These are phyloP conservation scores for Dorcus hopei DNA, from an alignment of 2,888 invertebrate genomes.

Conservation along the genomic window DNA sequence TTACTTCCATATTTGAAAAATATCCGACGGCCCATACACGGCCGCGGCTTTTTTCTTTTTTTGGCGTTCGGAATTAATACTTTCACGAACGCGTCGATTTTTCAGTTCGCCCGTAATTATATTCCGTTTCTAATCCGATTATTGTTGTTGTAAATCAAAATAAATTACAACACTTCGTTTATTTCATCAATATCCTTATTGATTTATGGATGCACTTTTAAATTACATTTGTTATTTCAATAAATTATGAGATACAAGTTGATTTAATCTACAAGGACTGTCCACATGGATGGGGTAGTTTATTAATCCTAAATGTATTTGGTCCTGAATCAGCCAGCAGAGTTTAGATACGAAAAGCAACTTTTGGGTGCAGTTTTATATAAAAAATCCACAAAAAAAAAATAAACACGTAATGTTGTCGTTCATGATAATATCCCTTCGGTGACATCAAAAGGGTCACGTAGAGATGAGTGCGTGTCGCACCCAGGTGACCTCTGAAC, in stretches of 20 bases:
- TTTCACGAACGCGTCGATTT: background rate
- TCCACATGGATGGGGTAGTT: too few relatives aligned
- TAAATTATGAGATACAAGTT: too few relatives aligned
- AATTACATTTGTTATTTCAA: too few relatives aligned
- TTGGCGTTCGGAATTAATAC: background rate
- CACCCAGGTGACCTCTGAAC: slow-evolving; percentile 41
- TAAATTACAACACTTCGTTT: slow-evolving; percentile 3
- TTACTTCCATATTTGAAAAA: slow-evolving; percentile 1
- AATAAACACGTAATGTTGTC: background rate
- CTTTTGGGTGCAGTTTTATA: too few relatives aligned
- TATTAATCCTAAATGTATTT: too few relatives aligned
- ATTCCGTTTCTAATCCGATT: slow-evolving; percentile 10
- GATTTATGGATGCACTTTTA: too few relatives aligned
- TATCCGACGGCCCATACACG: background rate
- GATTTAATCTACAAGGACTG: too few relatives aligned
- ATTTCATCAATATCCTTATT: too few relatives aligned
- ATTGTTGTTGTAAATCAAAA: slow-evolving; percentile 16
- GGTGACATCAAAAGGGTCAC: slow-evolving; percentile 41
- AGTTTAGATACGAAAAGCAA: too few relatives aligned
- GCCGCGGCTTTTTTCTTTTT: background rate
- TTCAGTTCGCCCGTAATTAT: background rate
- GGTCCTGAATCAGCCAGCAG: too few relatives aligned
- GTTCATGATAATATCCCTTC: slow-evolving; percentile 19
- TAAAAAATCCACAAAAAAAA: too few relatives aligned
- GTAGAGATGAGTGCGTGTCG: slow-evolving; percentile 44